A percentile compares a stretch with the other conserved stretches of the same genome.
phyloP scores from a whole-genome alignment of 2,113 vertebrate species.

The Beaufortia kweichowensis region DNA sequence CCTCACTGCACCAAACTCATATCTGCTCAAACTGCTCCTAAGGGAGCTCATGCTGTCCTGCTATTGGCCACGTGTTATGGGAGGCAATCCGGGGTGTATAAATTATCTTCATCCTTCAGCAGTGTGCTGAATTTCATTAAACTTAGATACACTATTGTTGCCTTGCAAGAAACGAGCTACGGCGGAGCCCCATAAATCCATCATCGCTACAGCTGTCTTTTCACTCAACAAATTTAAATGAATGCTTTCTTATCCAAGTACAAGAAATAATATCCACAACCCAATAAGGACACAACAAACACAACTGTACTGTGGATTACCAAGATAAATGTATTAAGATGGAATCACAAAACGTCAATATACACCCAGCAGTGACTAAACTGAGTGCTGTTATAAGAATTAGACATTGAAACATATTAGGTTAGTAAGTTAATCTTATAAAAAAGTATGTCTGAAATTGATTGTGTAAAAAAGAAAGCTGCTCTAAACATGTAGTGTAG shows the following conservation, averaged over 20 bases:
- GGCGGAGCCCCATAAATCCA: background rate
- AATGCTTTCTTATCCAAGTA: constrained; percentile 1
- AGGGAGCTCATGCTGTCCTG: constrained; percentile 5
- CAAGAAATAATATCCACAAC: background rate
- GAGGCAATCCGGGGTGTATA: background rate
- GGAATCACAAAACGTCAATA: background rate
- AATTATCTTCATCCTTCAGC: constrained; percentile 19
- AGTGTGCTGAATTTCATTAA: constrained; percentile 23
- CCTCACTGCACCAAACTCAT: constrained; percentile 28
- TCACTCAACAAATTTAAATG: background rate
- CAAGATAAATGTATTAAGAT: background rate
- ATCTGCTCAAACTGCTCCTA: constrained; percentile 23
- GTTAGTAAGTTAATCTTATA: background rate
- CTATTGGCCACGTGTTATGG: background rate
- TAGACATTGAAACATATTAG: background rate
- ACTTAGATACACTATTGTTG: constrained; percentile 22
- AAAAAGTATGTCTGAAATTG: background rate
- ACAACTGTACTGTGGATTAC: background rate
- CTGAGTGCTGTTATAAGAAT: background rate
- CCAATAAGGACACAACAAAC: background rate
- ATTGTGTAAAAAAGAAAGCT: background rate
- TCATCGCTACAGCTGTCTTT: background rate
- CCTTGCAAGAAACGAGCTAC: background rate
- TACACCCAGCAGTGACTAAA: background rate
- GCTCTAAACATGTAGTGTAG: background rate